These are phyloP conservation scores for Penaeus monodon DNA, from an alignment of 2,888 invertebrate species.

Conservation along the genomic window DNA sequence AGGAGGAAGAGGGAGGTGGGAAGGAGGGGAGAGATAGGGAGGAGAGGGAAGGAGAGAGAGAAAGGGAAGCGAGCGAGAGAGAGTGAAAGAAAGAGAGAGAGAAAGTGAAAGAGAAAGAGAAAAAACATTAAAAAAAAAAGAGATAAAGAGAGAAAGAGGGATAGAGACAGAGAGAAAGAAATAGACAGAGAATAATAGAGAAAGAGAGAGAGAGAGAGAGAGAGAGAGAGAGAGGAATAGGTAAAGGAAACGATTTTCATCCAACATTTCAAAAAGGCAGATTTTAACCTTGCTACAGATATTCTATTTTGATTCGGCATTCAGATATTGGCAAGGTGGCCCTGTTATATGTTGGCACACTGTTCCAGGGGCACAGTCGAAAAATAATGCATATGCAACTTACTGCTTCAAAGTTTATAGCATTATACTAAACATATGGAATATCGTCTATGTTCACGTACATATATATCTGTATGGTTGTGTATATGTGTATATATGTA, in stretches of 20 bases:
- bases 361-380: too few species aligned
- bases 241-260: neutral
- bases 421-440: neutral
- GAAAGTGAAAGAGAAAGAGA: too few species aligned
- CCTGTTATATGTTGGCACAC: too few species aligned
- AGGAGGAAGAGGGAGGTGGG: neutral
- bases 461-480: too few species aligned
- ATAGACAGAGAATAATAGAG: neutral
- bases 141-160: neutral
- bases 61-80: neutral
- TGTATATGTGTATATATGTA: neutral
- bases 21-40: neutral
- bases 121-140: too few species aligned
- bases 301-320: neutral
- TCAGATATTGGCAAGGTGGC: too few species aligned
- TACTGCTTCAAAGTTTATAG: neutral
- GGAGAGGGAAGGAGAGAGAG: neutral
- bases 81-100: too few species aligned
- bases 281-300: neutral
- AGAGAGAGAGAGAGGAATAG: neutral
- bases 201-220: neutral
- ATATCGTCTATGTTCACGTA: too few species aligned
- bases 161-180: neutral
- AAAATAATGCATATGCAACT: neutral
- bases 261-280: neutral